Evolutionary conservation across 2,797 vertebrate genomes (phyloP).

Genomic region (Anableps anableps): DNA sequence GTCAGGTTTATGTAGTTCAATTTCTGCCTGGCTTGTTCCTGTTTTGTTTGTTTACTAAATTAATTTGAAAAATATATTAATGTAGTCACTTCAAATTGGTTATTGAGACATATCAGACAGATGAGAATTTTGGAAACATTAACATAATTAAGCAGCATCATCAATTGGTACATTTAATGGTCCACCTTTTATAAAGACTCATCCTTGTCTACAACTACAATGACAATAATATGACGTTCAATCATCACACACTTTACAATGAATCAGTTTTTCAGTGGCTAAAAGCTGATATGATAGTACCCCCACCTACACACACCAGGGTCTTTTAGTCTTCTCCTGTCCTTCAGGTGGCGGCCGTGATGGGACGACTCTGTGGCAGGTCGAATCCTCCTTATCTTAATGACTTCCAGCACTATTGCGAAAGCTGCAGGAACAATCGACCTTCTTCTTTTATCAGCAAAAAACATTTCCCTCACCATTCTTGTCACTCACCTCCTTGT

Average conservation of each 20-base stretch:
- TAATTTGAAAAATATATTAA: not conserved
- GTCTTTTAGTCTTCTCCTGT: slow-evolving; percentile 48
- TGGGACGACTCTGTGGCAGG: slow-evolving; percentile 45
- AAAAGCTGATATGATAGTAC: slow-evolving; percentile 24
- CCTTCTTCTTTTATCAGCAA: slow-evolving; percentile 74
- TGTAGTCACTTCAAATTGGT: not conserved
- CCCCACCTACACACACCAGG: not conserved
- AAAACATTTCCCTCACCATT: slow-evolving; percentile 57
- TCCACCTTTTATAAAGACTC: not conserved
- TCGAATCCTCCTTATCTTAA: slow-evolving; percentile 85
- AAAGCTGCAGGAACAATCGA: slow-evolving; percentile 71
- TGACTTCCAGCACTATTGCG: slow-evolving; percentile 75
- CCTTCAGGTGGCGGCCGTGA: slow-evolving; percentile 45
- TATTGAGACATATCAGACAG: not conserved
- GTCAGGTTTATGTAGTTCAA: not conserved
- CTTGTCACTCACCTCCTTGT: slow-evolving; percentile 34
- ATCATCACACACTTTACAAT: not conserved
- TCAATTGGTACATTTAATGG: not conserved
- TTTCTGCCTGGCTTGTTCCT: not conserved
- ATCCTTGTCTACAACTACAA: not conserved
- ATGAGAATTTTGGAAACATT: no score
- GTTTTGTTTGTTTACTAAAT: not conserved
- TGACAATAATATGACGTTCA: not conserved
- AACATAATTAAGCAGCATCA: not conserved
- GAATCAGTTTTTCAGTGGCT: slow-evolving; percentile 21